Evolutionary conservation across 2,113 vertebrate species (phyloP).

Genomic region (Cinclus cinclus): DNA sequence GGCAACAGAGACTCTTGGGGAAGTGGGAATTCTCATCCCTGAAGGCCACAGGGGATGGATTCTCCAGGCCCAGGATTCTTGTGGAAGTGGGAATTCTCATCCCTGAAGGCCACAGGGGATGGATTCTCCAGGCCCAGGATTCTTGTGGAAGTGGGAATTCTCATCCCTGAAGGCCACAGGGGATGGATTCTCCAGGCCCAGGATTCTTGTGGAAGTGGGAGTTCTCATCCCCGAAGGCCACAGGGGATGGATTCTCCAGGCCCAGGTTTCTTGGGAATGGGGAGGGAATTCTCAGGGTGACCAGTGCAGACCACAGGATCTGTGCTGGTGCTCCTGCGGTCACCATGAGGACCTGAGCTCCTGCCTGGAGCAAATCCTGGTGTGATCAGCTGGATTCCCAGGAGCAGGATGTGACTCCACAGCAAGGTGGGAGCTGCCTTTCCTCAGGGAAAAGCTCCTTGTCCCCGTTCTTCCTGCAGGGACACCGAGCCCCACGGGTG

Average conservation of each 20-base stretch:
- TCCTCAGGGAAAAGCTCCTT: accelerated
- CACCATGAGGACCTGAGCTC: accelerated
- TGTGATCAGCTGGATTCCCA: background rate
- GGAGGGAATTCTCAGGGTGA: background rate
- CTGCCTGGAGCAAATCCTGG: background rate
- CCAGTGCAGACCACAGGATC: background rate
- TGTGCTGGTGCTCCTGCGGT: background rate
- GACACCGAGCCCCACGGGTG: accelerated
- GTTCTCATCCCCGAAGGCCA: background rate
- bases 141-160: background rate
- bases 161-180: background rate
- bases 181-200: too few relatives aligned
- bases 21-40: background rate
- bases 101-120: background rate
- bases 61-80: background rate
- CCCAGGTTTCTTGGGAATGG: background rate
- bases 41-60: too few relatives aligned
- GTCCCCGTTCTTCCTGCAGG: background rate
- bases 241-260: background rate
- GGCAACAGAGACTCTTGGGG: background rate
- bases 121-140: background rate
- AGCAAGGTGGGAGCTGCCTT: background rate
- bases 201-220: background rate
- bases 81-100: background rate
- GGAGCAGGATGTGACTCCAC: background rate